phyloP scores from a whole-genome alignment of 2,797 vertebrate genomes.

The Mionectes olivaceus region DNA sequence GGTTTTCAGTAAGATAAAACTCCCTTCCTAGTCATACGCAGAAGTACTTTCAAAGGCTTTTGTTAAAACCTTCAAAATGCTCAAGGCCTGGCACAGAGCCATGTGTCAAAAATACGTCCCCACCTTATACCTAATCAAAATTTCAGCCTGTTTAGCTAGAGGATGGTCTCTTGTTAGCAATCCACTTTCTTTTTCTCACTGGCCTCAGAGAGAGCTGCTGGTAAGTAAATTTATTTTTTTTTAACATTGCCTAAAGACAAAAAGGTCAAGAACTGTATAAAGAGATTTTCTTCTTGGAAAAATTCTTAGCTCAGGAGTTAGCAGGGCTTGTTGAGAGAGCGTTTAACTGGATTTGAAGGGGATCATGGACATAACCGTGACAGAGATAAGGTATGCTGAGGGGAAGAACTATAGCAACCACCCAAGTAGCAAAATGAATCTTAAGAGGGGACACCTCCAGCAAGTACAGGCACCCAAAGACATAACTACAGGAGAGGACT shows the following conservation, averaged over 20 bases:
- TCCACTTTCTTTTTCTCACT: neutral
- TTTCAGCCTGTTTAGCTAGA: neutral
- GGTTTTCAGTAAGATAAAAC: neutral
- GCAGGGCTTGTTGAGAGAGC: neutral
- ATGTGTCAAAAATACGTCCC: neutral
- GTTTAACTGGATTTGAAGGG: neutral
- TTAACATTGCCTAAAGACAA: neutral
- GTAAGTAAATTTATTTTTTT: neutral
- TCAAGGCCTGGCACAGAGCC: neutral
- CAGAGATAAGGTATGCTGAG: neutral
- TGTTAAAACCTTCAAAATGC: neutral
- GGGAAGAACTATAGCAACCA: neutral
- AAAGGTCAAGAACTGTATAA: neutral
- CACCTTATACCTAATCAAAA: neutral
- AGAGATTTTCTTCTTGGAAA: neutral
- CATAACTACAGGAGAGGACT: neutral
- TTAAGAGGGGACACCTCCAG: neutral
- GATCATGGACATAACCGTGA: neutral
- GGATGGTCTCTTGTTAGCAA: neutral
- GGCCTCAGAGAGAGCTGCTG: neutral
- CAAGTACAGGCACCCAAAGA: neutral
- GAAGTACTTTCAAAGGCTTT: neutral
- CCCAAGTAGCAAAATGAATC: neutral
- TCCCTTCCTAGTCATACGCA: neutral
- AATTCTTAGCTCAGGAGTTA: neutral